Conservation (phyloP, 1,140 invertebrate genomes). For the Halictus rubicundus region DNA sequence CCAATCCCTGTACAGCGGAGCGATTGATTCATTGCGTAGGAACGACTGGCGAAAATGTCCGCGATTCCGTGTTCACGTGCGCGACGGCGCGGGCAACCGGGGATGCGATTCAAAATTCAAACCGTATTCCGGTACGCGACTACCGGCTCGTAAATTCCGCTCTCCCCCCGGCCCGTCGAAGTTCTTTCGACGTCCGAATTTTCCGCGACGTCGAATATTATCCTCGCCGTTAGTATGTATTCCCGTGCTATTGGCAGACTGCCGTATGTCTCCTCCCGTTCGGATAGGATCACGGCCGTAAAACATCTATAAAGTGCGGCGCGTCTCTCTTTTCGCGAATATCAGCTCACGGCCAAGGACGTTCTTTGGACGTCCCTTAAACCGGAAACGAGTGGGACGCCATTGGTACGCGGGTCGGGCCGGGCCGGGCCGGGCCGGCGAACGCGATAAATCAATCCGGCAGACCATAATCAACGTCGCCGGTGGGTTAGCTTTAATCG, state of each 20-base stretch:
- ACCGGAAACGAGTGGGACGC: constrained; percentile 50
- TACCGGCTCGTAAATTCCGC: constrained; percentile 31
- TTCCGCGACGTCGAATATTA: constrained; percentile 41
- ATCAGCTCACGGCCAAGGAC: not conserved
- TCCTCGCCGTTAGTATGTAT: constrained; percentile 23
- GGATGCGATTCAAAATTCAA: constrained; percentile 18
- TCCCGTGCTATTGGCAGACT: constrained; percentile 9
- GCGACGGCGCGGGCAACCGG: not conserved
- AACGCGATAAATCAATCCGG: constrained; percentile 72
- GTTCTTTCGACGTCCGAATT: constrained; percentile 30
- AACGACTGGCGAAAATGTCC: not conserved
- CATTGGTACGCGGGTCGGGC: constrained; percentile 51
- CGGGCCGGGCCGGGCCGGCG: constrained; percentile 38
- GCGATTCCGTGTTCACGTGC: not conserved
- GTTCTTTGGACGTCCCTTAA: constrained; percentile 6
- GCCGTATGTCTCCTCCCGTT: constrained; percentile 17
- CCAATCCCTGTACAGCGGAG: too few relatives aligned
- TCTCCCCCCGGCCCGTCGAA: not conserved
- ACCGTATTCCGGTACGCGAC: constrained; percentile 10
- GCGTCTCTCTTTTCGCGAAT: constrained; percentile 4
- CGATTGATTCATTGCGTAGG: not conserved
- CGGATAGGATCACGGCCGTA: constrained; percentile 1
- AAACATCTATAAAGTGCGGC: constrained; percentile 30
- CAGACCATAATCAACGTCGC: constrained; percentile 70
- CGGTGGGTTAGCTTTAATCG: constrained; percentile 72